Evolutionary conservation across 1,140 invertebrate species (phyloP).

Genomic region (Psix sp.): DNA sequence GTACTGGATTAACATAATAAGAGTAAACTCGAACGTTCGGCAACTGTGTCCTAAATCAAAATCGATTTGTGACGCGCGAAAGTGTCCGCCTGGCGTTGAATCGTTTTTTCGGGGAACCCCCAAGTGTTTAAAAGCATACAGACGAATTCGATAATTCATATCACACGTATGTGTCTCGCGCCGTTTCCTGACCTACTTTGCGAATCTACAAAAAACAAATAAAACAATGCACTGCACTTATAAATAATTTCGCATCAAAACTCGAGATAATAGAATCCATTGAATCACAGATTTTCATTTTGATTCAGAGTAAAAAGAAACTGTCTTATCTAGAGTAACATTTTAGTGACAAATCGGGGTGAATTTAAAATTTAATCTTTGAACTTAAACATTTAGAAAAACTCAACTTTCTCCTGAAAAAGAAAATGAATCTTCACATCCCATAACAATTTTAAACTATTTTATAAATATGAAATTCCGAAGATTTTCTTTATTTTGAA

Average conservation of each 20-base stretch:
- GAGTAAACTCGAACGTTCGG: constrained; percentile 8
- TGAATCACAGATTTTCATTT: constrained; percentile 30
- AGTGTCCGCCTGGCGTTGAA: constrained; percentile 6
- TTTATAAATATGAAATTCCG: no score
- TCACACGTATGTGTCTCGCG: constrained; percentile 34
- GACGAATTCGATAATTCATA: constrained; percentile 42
- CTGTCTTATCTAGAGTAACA: constrained; percentile 15
- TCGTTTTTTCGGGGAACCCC: not conserved
- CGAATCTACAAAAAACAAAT: constrained; percentile 33
- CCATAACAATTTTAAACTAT: no score
- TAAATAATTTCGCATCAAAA: constrained; percentile 45
- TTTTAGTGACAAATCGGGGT: no score
- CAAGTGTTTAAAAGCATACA: constrained; percentile 19
- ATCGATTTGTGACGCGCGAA: constrained; percentile 29
- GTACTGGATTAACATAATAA: constrained; percentile 18
- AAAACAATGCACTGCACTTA: constrained; percentile 29
- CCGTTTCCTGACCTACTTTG: constrained; percentile 37
- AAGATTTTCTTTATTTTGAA: no score
- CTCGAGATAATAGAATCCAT: constrained; percentile 35
- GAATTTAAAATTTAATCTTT: no score
- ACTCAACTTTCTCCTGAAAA: no score
- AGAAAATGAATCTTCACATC: no score
- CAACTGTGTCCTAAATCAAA: constrained; percentile 11
- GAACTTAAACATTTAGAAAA: no score
- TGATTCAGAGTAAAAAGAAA: constrained; percentile 3